Percentiles rank a stretch among this genome's conserved stretches.
Conservation (phyloP, 2,113 vertebrate species). For the Spermophilus dauricus region DNA sequence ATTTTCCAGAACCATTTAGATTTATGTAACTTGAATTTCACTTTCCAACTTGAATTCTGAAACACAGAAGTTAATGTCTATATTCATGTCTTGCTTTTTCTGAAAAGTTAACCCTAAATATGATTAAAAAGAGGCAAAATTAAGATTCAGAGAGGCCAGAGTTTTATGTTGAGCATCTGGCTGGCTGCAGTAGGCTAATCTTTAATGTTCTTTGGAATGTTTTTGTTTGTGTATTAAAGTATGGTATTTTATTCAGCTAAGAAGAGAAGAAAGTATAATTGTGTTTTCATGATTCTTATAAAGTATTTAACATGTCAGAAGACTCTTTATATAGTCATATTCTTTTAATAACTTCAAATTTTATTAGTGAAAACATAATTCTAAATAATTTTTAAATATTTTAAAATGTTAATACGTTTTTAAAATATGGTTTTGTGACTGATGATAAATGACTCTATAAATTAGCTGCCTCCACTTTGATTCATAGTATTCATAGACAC, state of each 20-base stretch:
- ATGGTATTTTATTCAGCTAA: not conserved
- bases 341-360: not conserved
- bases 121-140: not conserved
- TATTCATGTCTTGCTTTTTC: not conserved
- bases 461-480: not conserved
- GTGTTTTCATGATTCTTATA: not conserved
- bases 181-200: not conserved
- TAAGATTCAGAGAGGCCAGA: not conserved
- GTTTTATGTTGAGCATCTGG: not conserved
- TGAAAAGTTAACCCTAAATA: not conserved
- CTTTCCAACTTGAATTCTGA: not conserved
- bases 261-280: not conserved
- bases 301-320: not conserved
- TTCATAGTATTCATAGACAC: not conserved
- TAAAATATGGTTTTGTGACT: not conserved
- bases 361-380: constrained; percentile 33
- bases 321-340: not conserved
- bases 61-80: not conserved
- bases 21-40: not conserved
- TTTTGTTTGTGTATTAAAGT: not conserved
- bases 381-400: not conserved
- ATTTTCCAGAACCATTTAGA: not conserved
- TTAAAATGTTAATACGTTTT: not conserved
- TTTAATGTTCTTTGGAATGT: not conserved
- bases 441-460: constrained; percentile 3